Base-by-base conservation (phyloP, 2,797 vertebrate genomes). In the Melanogrammus aeglefinus region DNA sequence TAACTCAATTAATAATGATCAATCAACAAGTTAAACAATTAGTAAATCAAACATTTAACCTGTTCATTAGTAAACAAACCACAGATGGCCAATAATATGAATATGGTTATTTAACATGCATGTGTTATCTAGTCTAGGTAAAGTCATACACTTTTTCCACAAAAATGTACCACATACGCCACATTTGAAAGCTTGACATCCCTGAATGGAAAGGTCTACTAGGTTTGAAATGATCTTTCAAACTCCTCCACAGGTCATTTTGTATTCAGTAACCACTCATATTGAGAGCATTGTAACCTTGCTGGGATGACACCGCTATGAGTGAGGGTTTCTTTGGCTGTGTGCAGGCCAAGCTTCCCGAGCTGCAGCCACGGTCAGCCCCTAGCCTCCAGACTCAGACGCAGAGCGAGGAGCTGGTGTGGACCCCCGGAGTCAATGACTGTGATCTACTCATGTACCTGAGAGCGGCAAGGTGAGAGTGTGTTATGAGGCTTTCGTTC, bases 361-460 rank as follows among this genome's bases (percentile, higher is more conserved):
- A 99, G 82, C 88, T 99, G 90, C 97, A 98, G 86, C 96, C 94
- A 0, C 95, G 95, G 79, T 94, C 96, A 66, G 93, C 91, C 73
- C 91, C 95, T 27, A 92, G 92, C 74, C 91, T 95, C 29, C 97
- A 96, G 85, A 81, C 91, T 0, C 95, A 96, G 90, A 96, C 95
- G 0, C 96, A 98, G 83, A 96, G 95, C 69, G 98, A 99, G 85
- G 97, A 99, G 77, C 93, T 99, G 6, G 98, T 99, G 80, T 99
- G 98, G 98, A 98, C 96, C 82, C 98, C 98, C 0, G 97, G 98
- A 39, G 97, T 99, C 86, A 99, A 99, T 69, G 98, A 99, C 93
- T 99, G 98, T 75, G 98, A 99, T 91, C 95, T 99, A 77, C 97
- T 99, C 5, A 99, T 99, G 98, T 99, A 99, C 92, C 94, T 99